phyloP scores from a whole-genome alignment of 2,888 invertebrate genomes.

The Dorcus hopei region DNA sequence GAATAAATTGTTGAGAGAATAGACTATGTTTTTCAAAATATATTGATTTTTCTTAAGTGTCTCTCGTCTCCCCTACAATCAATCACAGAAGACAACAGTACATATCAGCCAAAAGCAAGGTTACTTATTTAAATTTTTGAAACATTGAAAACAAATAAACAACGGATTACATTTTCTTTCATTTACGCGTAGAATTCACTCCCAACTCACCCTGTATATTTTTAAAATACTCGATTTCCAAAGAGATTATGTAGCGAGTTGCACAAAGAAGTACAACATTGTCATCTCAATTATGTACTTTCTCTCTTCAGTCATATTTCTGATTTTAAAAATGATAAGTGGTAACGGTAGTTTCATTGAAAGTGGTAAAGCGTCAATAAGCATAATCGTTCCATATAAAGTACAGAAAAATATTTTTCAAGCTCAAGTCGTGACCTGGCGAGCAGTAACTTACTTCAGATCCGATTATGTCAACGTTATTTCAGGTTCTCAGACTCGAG shows the following conservation, averaged over 20 bases:
- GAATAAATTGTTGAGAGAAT: too few relatives aligned
- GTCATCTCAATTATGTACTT: not conserved
- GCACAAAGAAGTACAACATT: not conserved
- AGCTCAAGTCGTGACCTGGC: constrained; percentile 34
- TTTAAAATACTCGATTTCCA: too few relatives aligned
- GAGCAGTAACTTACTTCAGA: constrained; percentile 32
- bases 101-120: too few relatives aligned
- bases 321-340: constrained; percentile 10
- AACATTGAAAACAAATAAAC: too few relatives aligned
- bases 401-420: constrained; percentile 32
- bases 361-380: constrained; percentile 19
- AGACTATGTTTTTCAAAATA: too few relatives aligned
- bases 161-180: too few relatives aligned
- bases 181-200: too few relatives aligned
- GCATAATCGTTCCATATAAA: constrained; percentile 30
- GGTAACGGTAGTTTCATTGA: constrained; percentile 19
- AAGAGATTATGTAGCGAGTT: not conserved
- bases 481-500: constrained; percentile 25
- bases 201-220: too few relatives aligned
- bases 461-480: constrained; percentile 33
- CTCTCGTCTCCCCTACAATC: too few relatives aligned
- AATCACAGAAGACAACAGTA: too few relatives aligned
- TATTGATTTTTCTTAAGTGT: too few relatives aligned
- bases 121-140: too few relatives aligned
- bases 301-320: not conserved